Base-by-base conservation (phyloP, 1,140 invertebrate genomes). In the Bombus turneri region DNA sequence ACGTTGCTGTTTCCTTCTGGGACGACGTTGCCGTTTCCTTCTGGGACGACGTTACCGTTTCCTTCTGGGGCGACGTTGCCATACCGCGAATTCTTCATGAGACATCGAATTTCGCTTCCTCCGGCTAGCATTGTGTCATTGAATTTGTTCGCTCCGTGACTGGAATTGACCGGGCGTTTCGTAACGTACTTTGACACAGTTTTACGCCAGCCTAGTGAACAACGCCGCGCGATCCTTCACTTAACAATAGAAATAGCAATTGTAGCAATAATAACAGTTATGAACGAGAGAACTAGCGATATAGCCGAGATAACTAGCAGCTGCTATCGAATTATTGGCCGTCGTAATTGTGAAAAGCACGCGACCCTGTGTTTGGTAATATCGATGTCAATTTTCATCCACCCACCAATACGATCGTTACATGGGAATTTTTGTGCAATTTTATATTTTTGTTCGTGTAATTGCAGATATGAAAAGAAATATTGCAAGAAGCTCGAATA, bases 41-140 rank as follows among this genome's bases (percentile, higher is more conserved):
- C 28, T 28, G 28, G 10, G 15, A 47, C 47, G 57, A n/a, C 28
- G 57, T 10, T 59, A 13, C 47, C 78, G 76, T 84, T 76, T 75
- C 57, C 83, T 62, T n/a, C 59, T 10, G 10, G 3, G 37, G 31
- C 43, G 34, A 39, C 25, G 31, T 9, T n/a, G 22, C 57, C 72
- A 9, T 22, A 12, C 9, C 57, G 22, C 74, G 74, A 89, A 88
- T 82, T 71, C 87, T 82, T 86, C 82, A 75, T 34, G 43, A 78
- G 86, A 88, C 74, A 57, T 62, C 71, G 79, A 86, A 86, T 86
- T 88, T 82, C 62, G 74, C 73, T 79, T 74, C 31, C 37, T 71
- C 34, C 31, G 71, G 53, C 28, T 84, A 64, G 77, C 59, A 81
- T 76, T 78, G 64, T 88, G 78, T 82, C 79, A 81, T 79, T 80